Evolutionary conservation across 2,888 invertebrate genomes (phyloP).

Genomic region (Mantis religiosa): DNA sequence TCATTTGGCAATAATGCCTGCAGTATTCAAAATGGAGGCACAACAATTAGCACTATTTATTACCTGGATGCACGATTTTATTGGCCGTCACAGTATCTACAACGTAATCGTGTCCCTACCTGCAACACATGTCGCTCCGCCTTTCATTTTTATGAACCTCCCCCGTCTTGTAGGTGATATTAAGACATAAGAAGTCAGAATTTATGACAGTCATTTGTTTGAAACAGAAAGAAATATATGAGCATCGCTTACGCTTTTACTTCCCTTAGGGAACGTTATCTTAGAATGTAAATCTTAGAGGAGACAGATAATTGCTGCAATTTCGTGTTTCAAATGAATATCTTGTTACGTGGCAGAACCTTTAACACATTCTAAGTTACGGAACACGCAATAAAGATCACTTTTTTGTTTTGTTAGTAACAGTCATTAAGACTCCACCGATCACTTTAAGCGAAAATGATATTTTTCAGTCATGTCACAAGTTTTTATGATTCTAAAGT

Average conservation of each 20-base stretch:
- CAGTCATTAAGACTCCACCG: neutral
- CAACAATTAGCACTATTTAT: neutral
- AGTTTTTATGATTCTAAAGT: too few relatives aligned
- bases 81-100: neutral
- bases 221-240: neutral
- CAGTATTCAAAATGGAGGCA: neutral
- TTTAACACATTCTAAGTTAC: neutral
- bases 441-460: neutral
- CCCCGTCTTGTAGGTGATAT: neutral
- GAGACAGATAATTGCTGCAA: neutral
- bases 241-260: neutral
- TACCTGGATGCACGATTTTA: neutral
- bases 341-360: neutral
- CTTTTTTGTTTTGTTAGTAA: neutral
- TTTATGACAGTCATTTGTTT: neutral
- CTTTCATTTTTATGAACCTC: neutral
- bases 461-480: too few relatives aligned
- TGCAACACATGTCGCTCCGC: neutral
- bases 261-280: neutral
- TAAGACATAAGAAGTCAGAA: neutral
- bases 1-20: neutral
- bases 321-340: neutral
- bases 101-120: neutral
- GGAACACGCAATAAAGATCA: neutral
- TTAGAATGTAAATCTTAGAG: neutral